phyloP scores from a whole-genome alignment of 2,797 vertebrate species.

The Linurgus olivaceus region DNA sequence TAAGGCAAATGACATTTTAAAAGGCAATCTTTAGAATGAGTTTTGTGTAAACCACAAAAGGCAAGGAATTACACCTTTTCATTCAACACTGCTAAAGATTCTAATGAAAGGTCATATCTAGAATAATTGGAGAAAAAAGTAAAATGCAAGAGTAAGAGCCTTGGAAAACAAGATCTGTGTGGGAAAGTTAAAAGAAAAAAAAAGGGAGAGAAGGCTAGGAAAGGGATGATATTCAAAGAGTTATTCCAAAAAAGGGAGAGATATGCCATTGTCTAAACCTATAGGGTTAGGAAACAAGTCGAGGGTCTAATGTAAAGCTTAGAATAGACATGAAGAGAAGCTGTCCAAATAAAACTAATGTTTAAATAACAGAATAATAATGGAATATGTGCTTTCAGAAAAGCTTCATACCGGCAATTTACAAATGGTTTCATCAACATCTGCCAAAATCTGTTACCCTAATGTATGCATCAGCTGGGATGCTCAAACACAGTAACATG shows the following conservation, averaged over 20 bases:
- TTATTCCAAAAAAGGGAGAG: neutral
- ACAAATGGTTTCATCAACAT: neutral
- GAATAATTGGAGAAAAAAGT: neutral
- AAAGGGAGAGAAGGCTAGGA: accelerated
- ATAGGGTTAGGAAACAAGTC: neutral
- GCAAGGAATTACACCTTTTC: neutral
- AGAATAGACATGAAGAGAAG: neutral
- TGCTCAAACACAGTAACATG: neutral
- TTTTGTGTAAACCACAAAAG: neutral
- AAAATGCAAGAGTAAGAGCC: neutral
- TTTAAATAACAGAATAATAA: neutral
- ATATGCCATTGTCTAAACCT: neutral
- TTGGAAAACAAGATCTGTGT: neutral
- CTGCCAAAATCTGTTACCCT: neutral
- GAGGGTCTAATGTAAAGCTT: neutral
- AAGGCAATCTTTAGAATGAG: neutral
- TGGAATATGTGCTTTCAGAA: neutral
- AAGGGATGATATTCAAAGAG: neutral
- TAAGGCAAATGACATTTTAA: neutral
- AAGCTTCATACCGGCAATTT: neutral
- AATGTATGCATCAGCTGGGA: neutral
- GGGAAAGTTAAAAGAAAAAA: neutral
- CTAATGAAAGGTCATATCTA: neutral
- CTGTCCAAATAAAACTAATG: neutral
- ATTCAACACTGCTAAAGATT: neutral